phyloP scores from a whole-genome alignment of 2,113 vertebrate genomes.

The Phalacrocorax brasilianus region DNA sequence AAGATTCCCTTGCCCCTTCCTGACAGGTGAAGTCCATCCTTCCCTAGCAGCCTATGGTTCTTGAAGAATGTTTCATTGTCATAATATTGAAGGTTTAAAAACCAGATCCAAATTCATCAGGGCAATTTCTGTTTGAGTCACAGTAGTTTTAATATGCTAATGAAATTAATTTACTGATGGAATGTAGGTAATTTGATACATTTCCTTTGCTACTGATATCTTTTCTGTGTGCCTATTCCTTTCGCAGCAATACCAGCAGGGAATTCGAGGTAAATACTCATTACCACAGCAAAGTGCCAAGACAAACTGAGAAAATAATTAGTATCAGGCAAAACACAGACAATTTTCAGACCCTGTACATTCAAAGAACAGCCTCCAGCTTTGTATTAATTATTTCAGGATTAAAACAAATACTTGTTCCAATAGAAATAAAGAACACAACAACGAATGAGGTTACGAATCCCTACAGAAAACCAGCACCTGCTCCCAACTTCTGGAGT shows the following conservation, averaged over 20 bases:
- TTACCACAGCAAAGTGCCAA: neutral
- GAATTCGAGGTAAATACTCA: slow-evolving; percentile 20
- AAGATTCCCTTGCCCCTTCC: too few relatives aligned
- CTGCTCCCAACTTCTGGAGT: neutral
- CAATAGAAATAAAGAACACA: slow-evolving; percentile 15
- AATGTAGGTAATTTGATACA: neutral
- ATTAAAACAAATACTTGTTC: slow-evolving; percentile 22
- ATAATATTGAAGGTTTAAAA: neutral
- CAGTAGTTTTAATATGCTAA: neutral
- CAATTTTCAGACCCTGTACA: neutral
- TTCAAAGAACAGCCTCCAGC: slow-evolving; percentile 2
- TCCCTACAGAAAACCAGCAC: neutral
- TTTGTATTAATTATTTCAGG: neutral
- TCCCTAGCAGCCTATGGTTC: too few relatives aligned
- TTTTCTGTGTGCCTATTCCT: neutral
- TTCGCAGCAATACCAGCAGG: neutral
- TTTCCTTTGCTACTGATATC: neutral
- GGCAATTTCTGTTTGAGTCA: neutral
- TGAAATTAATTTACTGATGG: neutral
- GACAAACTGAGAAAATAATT: slow-evolving; percentile 32
- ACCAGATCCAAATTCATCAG: neutral
- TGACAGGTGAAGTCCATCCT: too few relatives aligned
- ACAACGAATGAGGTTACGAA: neutral
- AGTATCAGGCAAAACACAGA: neutral
- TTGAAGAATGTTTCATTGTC: too few relatives aligned